Base-by-base conservation (phyloP, 64 coral and sea anemone species). In the Stichodactyla mertensii region DNA sequence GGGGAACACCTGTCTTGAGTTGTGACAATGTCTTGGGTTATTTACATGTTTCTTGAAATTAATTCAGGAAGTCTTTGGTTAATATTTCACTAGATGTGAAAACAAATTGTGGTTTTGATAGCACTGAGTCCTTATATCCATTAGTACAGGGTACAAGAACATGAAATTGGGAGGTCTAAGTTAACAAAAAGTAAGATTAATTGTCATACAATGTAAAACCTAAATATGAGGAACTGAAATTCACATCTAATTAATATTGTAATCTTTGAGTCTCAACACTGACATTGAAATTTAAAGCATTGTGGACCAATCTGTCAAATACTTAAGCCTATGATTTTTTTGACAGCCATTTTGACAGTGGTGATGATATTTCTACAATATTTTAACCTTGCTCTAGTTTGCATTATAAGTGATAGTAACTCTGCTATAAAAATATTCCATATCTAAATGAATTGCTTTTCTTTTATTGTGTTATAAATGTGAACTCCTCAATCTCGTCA, bases 81-180 rank as follows among this genome's bases (percentile, higher is more conserved):
- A 74, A 74, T 74, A 31, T 74, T 74, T 74, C 69, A 74, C 69
- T 74, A 74, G 69, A 31, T 74, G 69, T 31, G 8, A 16, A 22
- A 20, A 70, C 7, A 74, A 74, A 27, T 12, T 13, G 69, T 26
- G 69, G 24, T 74, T 74, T 74, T 13, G 26, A 31, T 31, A 19
- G 10, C 69, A n/a, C 23, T 10, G 8, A 9, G 22, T 66, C 18
- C 8, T n/a, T 23, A 74, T 14, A 9, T 23, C 27, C 26, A 31
- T 9, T 23, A 27, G 20, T 36, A 0, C 23, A 31, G 16, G 12
- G 22, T 74, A 31, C 22, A 74, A 10, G 11, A 69, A 7, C 20
- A 7, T 22, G 19, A 6, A 20, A n/a, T 74, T 74, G 24, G 12
- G 69, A n/a, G 69, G 69, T 74, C 26, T 0, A 74, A 74, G 27